Conservation (phyloP, 2,113 vertebrate genomes). For the Callionymus lyra region DNA sequence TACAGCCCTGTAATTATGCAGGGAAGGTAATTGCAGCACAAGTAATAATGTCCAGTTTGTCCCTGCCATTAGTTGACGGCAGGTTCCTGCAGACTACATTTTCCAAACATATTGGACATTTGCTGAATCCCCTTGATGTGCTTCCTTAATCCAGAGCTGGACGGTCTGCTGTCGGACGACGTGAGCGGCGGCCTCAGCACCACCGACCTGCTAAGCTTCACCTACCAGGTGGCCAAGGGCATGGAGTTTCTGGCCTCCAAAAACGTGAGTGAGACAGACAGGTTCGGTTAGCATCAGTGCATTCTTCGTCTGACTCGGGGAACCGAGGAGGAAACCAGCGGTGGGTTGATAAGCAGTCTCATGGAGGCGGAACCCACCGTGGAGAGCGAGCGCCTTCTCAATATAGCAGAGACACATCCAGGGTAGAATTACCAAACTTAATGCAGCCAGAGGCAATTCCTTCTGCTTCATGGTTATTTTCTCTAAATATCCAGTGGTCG, state of each 20-base stretch:
- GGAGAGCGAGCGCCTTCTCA: constrained; percentile 30
- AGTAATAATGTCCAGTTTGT: constrained; percentile 55
- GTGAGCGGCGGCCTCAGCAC: constrained; percentile 79
- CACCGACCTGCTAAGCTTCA: constrained; percentile 91
- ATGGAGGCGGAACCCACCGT: constrained; percentile 33
- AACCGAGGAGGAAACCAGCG: constrained; percentile 36
- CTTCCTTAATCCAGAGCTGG: constrained; percentile 64
- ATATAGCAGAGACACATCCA: constrained; percentile 42
- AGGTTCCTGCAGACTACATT: constrained; percentile 49
- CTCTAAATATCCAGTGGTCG: constrained; percentile 58
- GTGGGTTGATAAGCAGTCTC: constrained; percentile 44
- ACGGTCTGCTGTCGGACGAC: constrained; percentile 82
- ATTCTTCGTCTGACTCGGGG: constrained; percentile 6
- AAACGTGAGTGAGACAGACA: constrained; percentile 74
- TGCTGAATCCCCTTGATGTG: constrained; percentile 8
- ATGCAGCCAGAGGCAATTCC: constrained; percentile 36
- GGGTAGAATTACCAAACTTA: constrained; percentile 47
- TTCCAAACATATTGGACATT: constrained; percentile 22
- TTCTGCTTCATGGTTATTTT: constrained; percentile 55
- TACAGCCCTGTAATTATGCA: constrained; percentile 59
- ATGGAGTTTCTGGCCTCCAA: constrained; percentile 98
- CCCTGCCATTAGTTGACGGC: constrained; percentile 52
- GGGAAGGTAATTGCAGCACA: constrained; percentile 57
- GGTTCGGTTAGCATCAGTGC: too few relatives aligned
- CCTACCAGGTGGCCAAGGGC: constrained; percentile 92